These are phyloP conservation scores for Alca torda DNA, from an alignment of 2,797 vertebrate species.

Conservation along the genomic window DNA sequence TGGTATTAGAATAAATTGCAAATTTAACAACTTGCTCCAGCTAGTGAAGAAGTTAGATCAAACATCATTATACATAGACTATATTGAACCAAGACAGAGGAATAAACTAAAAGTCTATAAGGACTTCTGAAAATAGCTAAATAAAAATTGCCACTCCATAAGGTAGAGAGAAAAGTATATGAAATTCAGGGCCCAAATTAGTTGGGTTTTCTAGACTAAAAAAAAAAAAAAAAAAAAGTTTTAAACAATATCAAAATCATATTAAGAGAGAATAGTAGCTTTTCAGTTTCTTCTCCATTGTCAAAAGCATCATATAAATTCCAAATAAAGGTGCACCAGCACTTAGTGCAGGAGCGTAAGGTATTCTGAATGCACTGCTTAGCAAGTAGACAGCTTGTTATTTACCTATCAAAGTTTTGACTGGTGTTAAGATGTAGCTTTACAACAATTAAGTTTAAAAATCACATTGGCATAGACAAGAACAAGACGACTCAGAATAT, in stretches of 20 bases:
- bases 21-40: background rate
- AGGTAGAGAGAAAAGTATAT: background rate
- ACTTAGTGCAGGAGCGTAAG: background rate
- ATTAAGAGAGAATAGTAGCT: background rate
- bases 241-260: background rate
- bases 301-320: background rate
- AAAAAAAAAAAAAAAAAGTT: background rate
- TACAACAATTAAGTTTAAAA: background rate
- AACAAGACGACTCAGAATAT: background rate
- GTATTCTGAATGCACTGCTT: background rate
- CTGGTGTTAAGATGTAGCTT: background rate
- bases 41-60: background rate
- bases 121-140: background rate
- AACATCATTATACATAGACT: background rate
- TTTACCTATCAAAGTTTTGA: background rate
- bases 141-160: background rate
- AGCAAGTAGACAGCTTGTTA: background rate
- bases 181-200: background rate
- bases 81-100: background rate
- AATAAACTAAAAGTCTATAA: background rate
- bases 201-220: background rate
- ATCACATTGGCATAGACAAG: background rate
- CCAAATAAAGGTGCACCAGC: background rate
- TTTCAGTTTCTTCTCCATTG: background rate
- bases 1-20: background rate